Base-by-base conservation (phyloP, 92 coral and sea anemone genomes). In the Parazoanthus darwini region DNA sequence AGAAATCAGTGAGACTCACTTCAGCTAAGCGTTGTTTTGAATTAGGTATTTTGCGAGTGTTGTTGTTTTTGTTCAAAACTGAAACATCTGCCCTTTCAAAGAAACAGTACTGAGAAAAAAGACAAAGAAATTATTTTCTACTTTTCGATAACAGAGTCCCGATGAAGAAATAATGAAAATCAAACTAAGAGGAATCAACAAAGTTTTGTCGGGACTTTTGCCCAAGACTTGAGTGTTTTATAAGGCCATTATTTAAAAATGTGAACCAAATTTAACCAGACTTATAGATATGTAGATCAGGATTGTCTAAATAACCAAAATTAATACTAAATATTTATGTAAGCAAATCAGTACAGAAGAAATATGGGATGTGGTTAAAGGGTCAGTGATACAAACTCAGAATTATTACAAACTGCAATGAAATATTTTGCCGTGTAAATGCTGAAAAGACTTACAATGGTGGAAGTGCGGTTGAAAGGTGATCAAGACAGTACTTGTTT, bases 81-180 rank as follows among this genome's bases (percentile, higher is more conserved):
- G 79, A 84, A 84, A 84, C 78, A 84, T 71, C 78, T 84, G 78
- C 33, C 78, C 67, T 84, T 71, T 84, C 78, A 84, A 71, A 25
- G 44, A 26, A 67, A 38, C 43, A 70, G n/a, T 39, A 84, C 13
- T 48, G 38, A n/a, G 22, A 48, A 26, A 71, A 33, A 26, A 70
- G 79, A 84, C 58, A 70, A 70, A 84, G 56, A 44, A 26, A 29
- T 46, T 71, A 71, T 84, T 84, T 84, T 72, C 67, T 26, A 44
- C 48, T 71, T 71, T 72, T n/a, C 54, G 29, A 29, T 18, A 71
- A 16, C 44, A 48, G 44, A 84, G 79, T 36, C 25, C 68, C 16
- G 87, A 84, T 70, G 87, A 84, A 84, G 44, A 84, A 72, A 84
- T 70, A 84, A 43, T 43, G 56, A 70, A 84, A 16, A 76, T 54